Evolutionary conservation across 64 coral and sea anemone species (phyloP).

Genomic region (Porites lutea): DNA sequence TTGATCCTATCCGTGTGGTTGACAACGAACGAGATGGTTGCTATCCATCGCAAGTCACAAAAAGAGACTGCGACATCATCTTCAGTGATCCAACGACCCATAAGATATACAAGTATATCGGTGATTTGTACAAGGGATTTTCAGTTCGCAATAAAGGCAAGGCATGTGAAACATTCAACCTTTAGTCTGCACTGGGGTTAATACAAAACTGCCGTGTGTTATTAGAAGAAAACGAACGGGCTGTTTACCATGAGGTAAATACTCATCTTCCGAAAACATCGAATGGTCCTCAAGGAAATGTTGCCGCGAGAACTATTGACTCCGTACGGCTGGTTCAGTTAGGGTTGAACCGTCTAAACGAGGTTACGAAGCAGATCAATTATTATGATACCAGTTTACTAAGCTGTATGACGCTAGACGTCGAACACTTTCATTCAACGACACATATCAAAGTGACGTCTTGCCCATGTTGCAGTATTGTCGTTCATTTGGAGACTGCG

Average conservation of each 20-base stretch:
- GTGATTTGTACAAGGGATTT: slow-evolving; percentile 66
- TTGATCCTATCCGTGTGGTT: too few species aligned
- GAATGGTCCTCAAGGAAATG: slow-evolving; percentile 64
- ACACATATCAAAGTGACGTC: slow-evolving; percentile 36
- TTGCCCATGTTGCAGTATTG: slow-evolving; percentile 17
- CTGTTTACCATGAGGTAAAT: slow-evolving; percentile 12
- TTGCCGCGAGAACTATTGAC: slow-evolving; percentile 26
- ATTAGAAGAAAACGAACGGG: slow-evolving; percentile 5
- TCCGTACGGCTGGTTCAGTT: slow-evolving; percentile 52
- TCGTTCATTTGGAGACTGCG: slow-evolving; percentile 67
- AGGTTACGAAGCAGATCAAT: neutral
- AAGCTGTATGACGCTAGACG: slow-evolving; percentile 48
- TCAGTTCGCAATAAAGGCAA: slow-evolving; percentile 55
- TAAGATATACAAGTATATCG: slow-evolving; percentile 60
- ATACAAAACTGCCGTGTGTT: slow-evolving; percentile 46
- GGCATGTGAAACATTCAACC: neutral
- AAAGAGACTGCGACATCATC: too few species aligned
- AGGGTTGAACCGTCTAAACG: slow-evolving; percentile 38
- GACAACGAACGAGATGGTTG: too few species aligned
- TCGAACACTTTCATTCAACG: slow-evolving; percentile 50
- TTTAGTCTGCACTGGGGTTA: slow-evolving; percentile 9
- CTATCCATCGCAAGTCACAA: too few species aligned
- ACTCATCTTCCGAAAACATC: slow-evolving; percentile 36
- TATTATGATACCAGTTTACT: slow-evolving; percentile 3
- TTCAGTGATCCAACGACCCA: slow-evolving; percentile 65